A percentile compares a stretch with the other conserved stretches of the same genome.
These are phyloP conservation scores for Palloptera scutellata DNA, from an alignment of 2,888 invertebrate species.

Conservation along the genomic window DNA sequence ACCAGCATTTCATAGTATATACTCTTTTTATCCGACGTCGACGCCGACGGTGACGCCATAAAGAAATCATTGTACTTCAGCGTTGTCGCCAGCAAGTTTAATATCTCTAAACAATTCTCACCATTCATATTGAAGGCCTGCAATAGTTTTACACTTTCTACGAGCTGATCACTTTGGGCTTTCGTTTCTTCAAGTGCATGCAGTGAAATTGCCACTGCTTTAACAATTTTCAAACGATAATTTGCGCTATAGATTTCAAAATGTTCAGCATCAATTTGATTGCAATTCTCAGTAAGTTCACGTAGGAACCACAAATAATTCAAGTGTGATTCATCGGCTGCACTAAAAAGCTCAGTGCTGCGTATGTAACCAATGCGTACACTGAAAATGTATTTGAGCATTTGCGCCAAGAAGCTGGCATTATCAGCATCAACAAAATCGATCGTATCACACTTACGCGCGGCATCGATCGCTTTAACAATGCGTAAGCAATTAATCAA, in stretches of 20 bases:
- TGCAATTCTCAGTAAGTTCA: conserved; percentile 49
- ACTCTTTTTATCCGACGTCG: conserved; percentile 54
- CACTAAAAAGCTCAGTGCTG: conserved; percentile 49
- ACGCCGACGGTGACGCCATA: not conserved
- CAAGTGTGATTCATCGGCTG: conserved; percentile 43
- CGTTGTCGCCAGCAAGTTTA: conserved; percentile 48
- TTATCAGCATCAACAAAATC: not conserved
- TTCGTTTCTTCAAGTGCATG: conserved; percentile 31
- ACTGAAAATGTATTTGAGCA: conserved; percentile 59
- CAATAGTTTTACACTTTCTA: conserved; percentile 50
- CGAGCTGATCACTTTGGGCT: conserved; percentile 40
- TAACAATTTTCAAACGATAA: conserved; percentile 56
- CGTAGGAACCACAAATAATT: conserved; percentile 54
- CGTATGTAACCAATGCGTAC: conserved; percentile 51
- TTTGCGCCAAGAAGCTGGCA: conserved; percentile 41
- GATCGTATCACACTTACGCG: not conserved
- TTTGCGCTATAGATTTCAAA: conserved; percentile 49
- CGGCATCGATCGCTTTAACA: conserved; percentile 32
- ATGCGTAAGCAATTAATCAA: conserved; percentile 46
- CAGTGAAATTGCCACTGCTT: conserved; percentile 50
- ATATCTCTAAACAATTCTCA: conserved; percentile 52
- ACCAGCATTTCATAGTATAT: conserved; percentile 67
- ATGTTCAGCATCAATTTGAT: conserved; percentile 40
- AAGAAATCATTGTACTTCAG: conserved; percentile 60
- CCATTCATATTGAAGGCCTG: conserved; percentile 52